Percentiles rank a stretch among this genome's conserved stretches.
These are phyloP conservation scores for Ariolimax columbianus DNA, from an alignment of 2,888 invertebrate species.

Conservation along the genomic window DNA sequence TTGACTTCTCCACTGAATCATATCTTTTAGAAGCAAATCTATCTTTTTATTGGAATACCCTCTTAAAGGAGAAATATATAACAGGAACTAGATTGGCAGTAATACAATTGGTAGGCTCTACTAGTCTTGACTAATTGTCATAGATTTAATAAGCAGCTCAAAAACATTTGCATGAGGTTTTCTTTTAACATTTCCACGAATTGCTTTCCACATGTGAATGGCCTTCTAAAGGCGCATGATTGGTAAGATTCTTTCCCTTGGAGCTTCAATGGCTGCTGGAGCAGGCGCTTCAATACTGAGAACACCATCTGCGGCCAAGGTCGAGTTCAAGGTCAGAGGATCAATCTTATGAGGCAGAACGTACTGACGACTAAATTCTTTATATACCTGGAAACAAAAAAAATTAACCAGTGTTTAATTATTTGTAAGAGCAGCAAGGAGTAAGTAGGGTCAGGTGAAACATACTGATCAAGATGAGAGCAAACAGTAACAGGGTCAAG, in stretches of 20 bases:
- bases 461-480: too few relatives aligned
- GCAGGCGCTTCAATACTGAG: conserved; percentile 97
- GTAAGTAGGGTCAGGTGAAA: too few relatives aligned
- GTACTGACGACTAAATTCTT: conserved; percentile 99
- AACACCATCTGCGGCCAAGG: conserved; percentile 96
- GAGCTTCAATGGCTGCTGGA: conserved; percentile 86
- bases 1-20: too few relatives aligned
- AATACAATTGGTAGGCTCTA: neutral
- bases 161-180: neutral
- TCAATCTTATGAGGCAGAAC: conserved; percentile 97
- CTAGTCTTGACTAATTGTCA: neutral
- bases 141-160: neutral
- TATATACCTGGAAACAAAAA: conserved; percentile 85
- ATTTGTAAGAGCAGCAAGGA: too few relatives aligned
- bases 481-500: too few relatives aligned
- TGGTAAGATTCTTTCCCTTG: conserved; percentile 87
- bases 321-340: conserved; percentile 96
- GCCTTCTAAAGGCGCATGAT: conserved; percentile 78
- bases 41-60: too few relatives aligned
- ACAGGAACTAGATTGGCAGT: neutral
- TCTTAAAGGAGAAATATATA: neutral
- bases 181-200: neutral
- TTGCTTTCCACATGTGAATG: neutral
- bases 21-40: too few relatives aligned
- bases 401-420: too few relatives aligned